A percentile compares a stretch with the other conserved stretches of the same genome.
phyloP scores from a whole-genome alignment of 2,888 invertebrate species.

The Steinernema scapterisci region DNA sequence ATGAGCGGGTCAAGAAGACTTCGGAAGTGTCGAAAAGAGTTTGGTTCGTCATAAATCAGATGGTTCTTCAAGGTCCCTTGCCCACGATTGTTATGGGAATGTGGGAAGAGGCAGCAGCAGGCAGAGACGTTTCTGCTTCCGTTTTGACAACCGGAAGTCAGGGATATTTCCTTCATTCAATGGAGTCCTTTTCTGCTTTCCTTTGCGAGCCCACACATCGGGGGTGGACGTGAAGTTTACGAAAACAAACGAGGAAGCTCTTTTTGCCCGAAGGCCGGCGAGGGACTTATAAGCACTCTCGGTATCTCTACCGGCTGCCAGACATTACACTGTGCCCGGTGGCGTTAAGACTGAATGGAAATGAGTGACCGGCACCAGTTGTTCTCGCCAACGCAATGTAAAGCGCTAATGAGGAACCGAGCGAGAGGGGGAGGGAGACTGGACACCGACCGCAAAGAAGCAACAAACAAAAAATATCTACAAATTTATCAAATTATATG shows the following conservation, averaged over 20 bases:
- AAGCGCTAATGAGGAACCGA: not conserved
- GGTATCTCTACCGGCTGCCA: not conserved
- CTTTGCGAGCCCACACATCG: no score
- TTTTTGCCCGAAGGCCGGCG: not conserved
- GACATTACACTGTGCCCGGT: constrained; percentile 25
- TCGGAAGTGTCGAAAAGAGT: no score
- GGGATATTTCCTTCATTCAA: constrained; percentile 4
- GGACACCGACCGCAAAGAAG: no score
- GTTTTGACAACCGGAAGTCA: not conserved
- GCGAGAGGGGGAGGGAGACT: no score
- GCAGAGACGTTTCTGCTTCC: not conserved
- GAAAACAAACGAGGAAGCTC: not conserved
- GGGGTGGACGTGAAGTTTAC: no score
- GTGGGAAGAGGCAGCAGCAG: not conserved
- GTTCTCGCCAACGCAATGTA: not conserved
- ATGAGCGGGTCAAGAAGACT: no score
- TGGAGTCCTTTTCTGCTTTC: not conserved
- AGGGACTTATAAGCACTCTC: not conserved
- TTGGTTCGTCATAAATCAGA: no score
- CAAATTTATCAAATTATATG: constrained; percentile 29
- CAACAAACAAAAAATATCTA: constrained; percentile 2
- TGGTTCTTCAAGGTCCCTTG: no score
- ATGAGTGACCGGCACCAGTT: constrained; percentile 9
- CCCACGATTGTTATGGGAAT: no score
- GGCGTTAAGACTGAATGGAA: constrained; percentile 5